Evolutionary conservation across 2,113 vertebrate species (phyloP).

Genomic region (Tapirus terrestris): DNA sequence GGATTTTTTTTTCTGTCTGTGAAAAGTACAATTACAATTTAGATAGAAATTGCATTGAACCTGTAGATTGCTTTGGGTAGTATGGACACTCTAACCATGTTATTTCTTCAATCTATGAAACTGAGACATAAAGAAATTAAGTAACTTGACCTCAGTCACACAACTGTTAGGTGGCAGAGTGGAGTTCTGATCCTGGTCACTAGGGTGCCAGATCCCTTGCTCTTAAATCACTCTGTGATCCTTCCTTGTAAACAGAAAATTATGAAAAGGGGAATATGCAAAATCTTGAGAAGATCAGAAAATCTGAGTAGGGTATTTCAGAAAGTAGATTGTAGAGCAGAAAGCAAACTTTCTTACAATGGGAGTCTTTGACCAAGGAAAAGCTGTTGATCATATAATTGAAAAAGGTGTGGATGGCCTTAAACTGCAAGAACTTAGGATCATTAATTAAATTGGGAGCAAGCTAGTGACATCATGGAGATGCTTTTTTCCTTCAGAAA

Average conservation of each 20-base stretch:
- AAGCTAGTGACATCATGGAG: not conserved
- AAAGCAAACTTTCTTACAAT: not conserved
- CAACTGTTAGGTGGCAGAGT: not conserved
- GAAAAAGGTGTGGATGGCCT: not conserved
- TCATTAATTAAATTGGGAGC: not conserved
- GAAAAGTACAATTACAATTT: not conserved
- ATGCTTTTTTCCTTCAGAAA: not conserved
- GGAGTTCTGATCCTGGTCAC: not conserved
- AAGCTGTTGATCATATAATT: not conserved
- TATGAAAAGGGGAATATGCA: not conserved
- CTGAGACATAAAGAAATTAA: not conserved
- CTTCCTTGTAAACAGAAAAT: not conserved
- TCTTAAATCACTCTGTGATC: not conserved
- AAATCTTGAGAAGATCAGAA: not conserved
- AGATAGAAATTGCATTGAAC: not conserved
- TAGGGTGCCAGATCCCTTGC: not conserved
- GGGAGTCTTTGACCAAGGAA: not conserved
- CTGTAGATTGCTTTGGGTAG: not conserved
- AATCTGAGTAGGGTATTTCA: not conserved
- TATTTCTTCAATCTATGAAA: not conserved
- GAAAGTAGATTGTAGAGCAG: not conserved
- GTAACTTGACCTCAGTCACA: not conserved
- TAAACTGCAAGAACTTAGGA: not conserved
- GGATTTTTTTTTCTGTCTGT: not conserved
- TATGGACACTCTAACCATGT: not conserved